phyloP scores from a whole-genome alignment of 1,140 invertebrate species.

The Papilio helenus region DNA sequence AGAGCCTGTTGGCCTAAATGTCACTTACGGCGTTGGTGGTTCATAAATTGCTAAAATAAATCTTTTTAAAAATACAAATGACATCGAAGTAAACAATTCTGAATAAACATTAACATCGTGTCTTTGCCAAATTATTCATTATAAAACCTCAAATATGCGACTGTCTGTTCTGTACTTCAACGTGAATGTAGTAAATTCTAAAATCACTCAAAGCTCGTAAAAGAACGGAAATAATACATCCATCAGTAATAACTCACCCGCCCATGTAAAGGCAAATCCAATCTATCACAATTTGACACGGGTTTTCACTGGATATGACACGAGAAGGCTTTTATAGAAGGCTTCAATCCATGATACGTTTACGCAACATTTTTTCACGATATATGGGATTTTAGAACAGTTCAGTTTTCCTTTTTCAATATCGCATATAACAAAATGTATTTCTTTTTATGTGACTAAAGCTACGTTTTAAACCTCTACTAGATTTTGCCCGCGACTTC shows the following conservation, averaged over 20 bases:
- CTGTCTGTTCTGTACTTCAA: neutral
- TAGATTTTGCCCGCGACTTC: too few species aligned
- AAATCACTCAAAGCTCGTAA: constrained; percentile 17
- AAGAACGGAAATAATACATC: constrained; percentile 44
- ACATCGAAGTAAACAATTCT: too few species aligned
- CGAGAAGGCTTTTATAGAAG: constrained; percentile 68
- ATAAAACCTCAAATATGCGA: too few species aligned
- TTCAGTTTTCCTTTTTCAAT: neutral
- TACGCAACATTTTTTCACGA: constrained; percentile 25
- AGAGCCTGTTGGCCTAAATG: constrained; percentile 18
- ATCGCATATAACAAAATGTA: neutral
- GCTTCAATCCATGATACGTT: constrained; percentile 15
- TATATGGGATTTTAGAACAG: neutral
- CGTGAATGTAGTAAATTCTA: neutral
- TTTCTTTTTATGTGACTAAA: neutral
- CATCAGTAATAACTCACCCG: constrained; percentile 65
- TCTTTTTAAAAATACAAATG: too few species aligned
- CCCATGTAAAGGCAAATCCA: constrained; percentile 59
- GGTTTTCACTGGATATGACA: constrained; percentile 67
- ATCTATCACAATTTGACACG: constrained; percentile 78
- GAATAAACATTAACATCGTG: too few species aligned
- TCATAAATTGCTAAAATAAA: neutral
- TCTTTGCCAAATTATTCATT: too few species aligned
- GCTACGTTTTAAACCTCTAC: too few species aligned
- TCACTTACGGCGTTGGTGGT: constrained; percentile 33